These are phyloP conservation scores for Lerista edwardsae DNA, from an alignment of 2,797 vertebrate genomes.

Conservation along the genomic window DNA sequence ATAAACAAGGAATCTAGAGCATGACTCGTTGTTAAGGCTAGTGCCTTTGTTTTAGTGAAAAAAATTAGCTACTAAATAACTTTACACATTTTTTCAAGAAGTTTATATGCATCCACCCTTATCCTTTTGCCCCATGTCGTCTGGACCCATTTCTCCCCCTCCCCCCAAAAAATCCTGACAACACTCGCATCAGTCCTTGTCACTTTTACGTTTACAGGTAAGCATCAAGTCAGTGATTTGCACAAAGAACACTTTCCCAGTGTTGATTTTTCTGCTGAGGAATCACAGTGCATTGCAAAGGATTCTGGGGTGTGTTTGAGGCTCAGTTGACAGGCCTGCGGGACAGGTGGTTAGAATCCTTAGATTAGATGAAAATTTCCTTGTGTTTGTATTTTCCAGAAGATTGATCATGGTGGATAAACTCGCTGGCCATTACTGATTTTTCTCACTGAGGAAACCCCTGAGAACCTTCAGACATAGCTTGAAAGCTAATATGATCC, in stretches of 20 bases:
- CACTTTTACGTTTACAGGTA: too few relatives aligned
- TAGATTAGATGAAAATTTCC: too few relatives aligned
- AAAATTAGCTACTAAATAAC: constrained; percentile 1
- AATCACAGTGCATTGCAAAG: background rate
- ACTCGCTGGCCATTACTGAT: background rate
- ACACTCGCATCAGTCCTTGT: too few relatives aligned
- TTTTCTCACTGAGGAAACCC: background rate
- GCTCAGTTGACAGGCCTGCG: background rate
- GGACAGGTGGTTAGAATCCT: background rate
- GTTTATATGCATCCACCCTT: background rate
- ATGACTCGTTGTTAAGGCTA: background rate
- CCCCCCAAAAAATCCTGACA: too few relatives aligned
- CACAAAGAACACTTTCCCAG: background rate
- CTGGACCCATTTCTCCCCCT: background rate
- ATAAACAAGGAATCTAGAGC: background rate
- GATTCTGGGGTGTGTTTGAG: too few relatives aligned
- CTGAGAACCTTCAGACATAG: background rate
- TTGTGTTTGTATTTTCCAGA: background rate
- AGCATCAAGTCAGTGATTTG: too few relatives aligned
- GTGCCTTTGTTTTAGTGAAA: background rate
- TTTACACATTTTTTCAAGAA: background rate
- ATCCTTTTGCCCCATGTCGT: background rate
- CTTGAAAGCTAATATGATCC: background rate
- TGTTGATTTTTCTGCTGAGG: background rate
- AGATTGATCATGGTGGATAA: background rate